Evolutionary conservation across 2,888 invertebrate genomes (phyloP).

Genomic region (Lithophane leautieri): DNA sequence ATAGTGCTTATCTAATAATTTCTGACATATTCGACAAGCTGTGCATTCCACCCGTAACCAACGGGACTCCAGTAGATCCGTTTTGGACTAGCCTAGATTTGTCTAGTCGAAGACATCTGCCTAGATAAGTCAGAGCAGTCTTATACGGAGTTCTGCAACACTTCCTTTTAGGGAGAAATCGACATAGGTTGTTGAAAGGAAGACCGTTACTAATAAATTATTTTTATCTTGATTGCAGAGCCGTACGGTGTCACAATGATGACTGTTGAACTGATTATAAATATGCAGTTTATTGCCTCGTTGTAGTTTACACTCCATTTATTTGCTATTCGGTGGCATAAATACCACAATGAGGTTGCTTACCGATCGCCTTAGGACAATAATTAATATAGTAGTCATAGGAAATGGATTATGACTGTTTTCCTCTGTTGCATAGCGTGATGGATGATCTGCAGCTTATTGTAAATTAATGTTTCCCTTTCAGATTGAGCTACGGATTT

Average conservation of each 20-base stretch:
- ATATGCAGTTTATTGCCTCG: neutral
- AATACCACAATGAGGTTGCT: slow-evolving; percentile 57
- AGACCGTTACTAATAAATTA: slow-evolving; percentile 10
- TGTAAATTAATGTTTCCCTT: slow-evolving; percentile 59
- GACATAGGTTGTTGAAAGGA: neutral
- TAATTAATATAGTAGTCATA: slow-evolving; percentile 60
- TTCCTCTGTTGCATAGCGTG: slow-evolving; percentile 50
- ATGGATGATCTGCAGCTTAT: slow-evolving; percentile 54
- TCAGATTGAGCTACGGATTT: slow-evolving; percentile 22
- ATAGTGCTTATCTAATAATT: neutral
- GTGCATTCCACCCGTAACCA: neutral
- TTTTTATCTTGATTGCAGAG: neutral
- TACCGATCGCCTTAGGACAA: slow-evolving; percentile 57
- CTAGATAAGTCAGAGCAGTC: slow-evolving; percentile 12
- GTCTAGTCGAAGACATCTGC: neutral
- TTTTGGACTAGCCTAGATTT: slow-evolving; percentile 4
- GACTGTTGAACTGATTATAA: neutral
- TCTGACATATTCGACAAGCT: neutral
- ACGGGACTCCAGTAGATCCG: neutral
- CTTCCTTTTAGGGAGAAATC: neutral
- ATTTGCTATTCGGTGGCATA: slow-evolving; percentile 21
- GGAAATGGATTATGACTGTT: slow-evolving; percentile 63
- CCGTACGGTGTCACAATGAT: neutral
- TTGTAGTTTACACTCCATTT: slow-evolving; percentile 27
- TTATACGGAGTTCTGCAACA: slow-evolving; percentile 5